A percentile compares a stretch with the other conserved stretches of the same genome.
These are phyloP conservation scores for Ectropis crepuscularia DNA, from an alignment of 2,888 invertebrate species.

Conservation along the genomic window DNA sequence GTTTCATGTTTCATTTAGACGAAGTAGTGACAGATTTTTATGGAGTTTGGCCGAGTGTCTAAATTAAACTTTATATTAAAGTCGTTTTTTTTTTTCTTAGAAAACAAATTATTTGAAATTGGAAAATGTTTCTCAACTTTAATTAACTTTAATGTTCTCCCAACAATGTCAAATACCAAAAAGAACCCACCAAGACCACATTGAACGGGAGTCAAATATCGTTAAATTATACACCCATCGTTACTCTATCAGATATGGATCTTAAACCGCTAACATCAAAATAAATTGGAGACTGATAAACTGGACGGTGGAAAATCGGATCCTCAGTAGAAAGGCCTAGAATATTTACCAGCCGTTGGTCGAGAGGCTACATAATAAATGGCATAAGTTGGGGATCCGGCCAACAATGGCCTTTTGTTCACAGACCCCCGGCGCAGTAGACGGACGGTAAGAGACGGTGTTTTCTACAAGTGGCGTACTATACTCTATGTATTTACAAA, in stretches of 20 bases:
- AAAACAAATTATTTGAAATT: no score
- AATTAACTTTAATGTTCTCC: no score
- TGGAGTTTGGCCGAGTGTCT: no score
- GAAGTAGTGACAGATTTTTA: no score
- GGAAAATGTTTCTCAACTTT: no score
- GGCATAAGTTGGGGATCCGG: conserved; percentile 61
- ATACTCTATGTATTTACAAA: no score
- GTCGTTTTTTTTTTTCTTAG: no score
- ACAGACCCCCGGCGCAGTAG: conserved; percentile 8
- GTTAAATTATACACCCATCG: conserved; percentile 14
- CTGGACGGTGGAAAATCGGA: conserved; percentile 42
- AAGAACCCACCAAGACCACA: no score
- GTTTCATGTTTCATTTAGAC: no score
- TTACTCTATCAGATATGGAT: conserved; percentile 36
- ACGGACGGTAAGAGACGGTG: conserved; percentile 5
- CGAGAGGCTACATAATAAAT: conserved; percentile 62
- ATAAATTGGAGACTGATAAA: conserved; percentile 47
- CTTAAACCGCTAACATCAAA: conserved; percentile 39
- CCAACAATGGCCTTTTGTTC: conserved; percentile 58
- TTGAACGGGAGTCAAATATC: no score
- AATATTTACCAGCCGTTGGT: conserved; percentile 60
- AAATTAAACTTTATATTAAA: no score
- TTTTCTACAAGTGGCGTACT: background rate
- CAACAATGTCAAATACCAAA: no score
- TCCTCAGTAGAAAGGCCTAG: conserved; percentile 40